phyloP scores from a whole-genome alignment of 1,140 invertebrate species.

The Lepidurus couesii region DNA sequence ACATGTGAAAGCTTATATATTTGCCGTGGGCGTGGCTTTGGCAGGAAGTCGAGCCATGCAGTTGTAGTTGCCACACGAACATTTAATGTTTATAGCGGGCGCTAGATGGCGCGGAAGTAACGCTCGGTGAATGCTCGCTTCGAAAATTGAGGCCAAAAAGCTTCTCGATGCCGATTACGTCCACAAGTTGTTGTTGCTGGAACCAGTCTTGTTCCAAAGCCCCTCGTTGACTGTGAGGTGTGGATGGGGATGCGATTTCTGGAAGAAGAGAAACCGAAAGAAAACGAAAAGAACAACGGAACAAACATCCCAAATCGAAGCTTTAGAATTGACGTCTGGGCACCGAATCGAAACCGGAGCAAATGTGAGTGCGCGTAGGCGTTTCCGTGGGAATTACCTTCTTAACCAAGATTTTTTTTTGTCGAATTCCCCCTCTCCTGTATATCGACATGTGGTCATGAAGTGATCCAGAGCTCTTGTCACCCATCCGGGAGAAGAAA shows the following conservation, averaged over 20 bases:
- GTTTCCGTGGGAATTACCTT: slow-evolving; percentile 3
- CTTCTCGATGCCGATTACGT: background rate
- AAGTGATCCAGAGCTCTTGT: background rate
- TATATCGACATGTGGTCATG: too few relatives aligned
- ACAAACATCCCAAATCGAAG: too few relatives aligned
- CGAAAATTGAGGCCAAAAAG: background rate
- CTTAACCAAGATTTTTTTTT: too few relatives aligned
- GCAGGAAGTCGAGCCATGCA: too few relatives aligned
- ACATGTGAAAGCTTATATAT: too few relatives aligned
- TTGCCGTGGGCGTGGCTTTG: too few relatives aligned
- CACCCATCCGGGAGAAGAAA: background rate
- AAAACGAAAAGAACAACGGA: background rate
- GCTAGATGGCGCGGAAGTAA: background rate
- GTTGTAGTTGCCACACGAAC: too few relatives aligned
- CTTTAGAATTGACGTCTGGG: background rate
- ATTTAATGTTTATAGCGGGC: background rate
- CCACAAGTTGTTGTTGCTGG: background rate
- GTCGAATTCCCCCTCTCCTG: too few relatives aligned
- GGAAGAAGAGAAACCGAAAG: background rate
- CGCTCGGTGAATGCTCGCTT: background rate
- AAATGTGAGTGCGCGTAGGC: background rate
- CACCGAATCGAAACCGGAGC: background rate
- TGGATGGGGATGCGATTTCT: too few relatives aligned
- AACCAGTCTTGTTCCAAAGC: background rate
- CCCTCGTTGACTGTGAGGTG: background rate